Evolutionary conservation across 1,140 invertebrate genomes (phyloP), one percentile per base, ranked within the genome.

Genomic region (Branchinecta lindahli): DNA sequence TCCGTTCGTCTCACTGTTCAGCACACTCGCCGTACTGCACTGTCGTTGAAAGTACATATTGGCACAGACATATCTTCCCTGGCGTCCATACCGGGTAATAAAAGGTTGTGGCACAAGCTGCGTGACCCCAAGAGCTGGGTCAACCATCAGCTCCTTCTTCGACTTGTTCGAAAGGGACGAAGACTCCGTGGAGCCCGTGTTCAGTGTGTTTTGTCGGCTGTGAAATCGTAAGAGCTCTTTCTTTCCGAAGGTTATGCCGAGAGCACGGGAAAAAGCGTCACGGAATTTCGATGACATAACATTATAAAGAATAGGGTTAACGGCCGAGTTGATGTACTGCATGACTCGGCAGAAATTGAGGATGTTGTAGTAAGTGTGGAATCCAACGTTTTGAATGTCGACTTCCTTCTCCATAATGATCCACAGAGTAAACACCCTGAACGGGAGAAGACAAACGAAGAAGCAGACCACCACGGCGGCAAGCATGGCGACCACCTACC

Each of bases 381-480:
- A 79, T 21, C 90, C 90, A 73, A 91, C 77, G 15, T 80, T 78
- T 72, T 81, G 76, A 72, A 89, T 78, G 68, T 83, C 84, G 73
- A 88, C 85, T 1, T 83, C 80, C 8, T 88, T 84, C 7, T 85
- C 85, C 20, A 91, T 79, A 44, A 94, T 86, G 70, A 93, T 88
- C 87, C 88, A 92, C 52, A 95, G 78, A 0, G 88, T 92, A 15
- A 96, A 81, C 5, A 91, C 85, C 66, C 90, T 83, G 76, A 95
- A 91, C 6, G 93, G 93, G 66, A 95, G 78, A 44, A 96, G 82
- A 76, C 91, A 94, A 44, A 94, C 80, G 78, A 95, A 96, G 79
- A 95, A 96, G 10, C 89, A 88, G n/a, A 89, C 76, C 0, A 96
- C 91, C 0, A 96, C 92, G 3, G 90, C 89, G 7, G 87, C 90